phyloP scores from a whole-genome alignment of 1,140 invertebrate genomes.

The Drosophila trapezifrons region DNA sequence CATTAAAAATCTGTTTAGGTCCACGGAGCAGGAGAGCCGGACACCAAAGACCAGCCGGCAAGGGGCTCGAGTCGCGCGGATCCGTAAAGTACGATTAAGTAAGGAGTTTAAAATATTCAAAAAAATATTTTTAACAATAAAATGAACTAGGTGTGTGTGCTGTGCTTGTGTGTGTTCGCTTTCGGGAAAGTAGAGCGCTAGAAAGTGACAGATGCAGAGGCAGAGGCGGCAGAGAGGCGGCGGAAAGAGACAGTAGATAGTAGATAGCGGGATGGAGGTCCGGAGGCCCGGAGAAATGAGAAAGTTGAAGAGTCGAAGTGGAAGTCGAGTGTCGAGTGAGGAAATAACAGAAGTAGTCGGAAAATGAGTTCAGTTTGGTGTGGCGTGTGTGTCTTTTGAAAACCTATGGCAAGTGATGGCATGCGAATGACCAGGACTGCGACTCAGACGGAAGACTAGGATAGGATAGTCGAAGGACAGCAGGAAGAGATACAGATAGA shows the following conservation, averaged over 20 bases:
- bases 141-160: slow-evolving; percentile 68
- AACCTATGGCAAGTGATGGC: slow-evolving; percentile 84
- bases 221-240: slow-evolving; percentile 44
- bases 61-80: slow-evolving; percentile 59
- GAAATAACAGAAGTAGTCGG: slow-evolving; percentile 52
- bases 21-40: slow-evolving; percentile 35
- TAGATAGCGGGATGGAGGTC: slow-evolving; percentile 50
- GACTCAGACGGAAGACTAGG: slow-evolving; percentile 43
- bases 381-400: slow-evolving; percentile 42
- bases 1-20: slow-evolving; percentile 76
- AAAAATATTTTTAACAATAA: slow-evolving; percentile 62
- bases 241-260: slow-evolving; percentile 39
- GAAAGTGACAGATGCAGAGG: slow-evolving; percentile 72
- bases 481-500: slow-evolving; percentile 19
- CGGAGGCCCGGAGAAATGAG: slow-evolving; percentile 59
- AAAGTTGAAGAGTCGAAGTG: slow-evolving; percentile 75
- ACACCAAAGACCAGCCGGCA: slow-evolving; percentile 31
- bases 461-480: slow-evolving; percentile 29
- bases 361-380: slow-evolving; percentile 74
- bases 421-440: slow-evolving; percentile 77
- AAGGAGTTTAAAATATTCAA: slow-evolving; percentile 49
- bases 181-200: slow-evolving; percentile 69
- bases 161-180: slow-evolving; percentile 34
- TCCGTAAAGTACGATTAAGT: slow-evolving; percentile 44
- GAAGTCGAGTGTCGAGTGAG: slow-evolving; percentile 59